phyloP scores from a whole-genome alignment of 2,888 invertebrate genomes.

The Furcula furcula region DNA sequence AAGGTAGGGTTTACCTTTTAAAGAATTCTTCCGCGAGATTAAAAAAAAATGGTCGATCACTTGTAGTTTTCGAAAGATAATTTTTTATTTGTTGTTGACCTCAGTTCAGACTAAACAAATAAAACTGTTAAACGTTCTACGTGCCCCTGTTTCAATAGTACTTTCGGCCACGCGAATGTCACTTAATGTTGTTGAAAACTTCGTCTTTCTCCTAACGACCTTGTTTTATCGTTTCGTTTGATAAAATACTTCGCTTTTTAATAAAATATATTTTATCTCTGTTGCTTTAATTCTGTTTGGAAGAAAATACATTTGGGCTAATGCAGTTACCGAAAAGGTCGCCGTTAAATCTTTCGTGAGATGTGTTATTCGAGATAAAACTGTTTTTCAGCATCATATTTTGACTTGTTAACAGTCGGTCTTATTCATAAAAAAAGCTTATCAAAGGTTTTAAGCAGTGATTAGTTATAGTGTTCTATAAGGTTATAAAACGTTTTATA shows the following conservation, averaged over 20 bases:
- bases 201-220: conserved; percentile 9
- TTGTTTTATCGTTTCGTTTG: conserved; percentile 13
- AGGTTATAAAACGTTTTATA: too few relatives aligned
- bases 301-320: conserved; percentile 8
- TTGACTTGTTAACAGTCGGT: too few relatives aligned
- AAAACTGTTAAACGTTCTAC: conserved; percentile 6
- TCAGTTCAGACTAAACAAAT: conserved; percentile 10
- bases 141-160: conserved; percentile 18
- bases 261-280: conserved; percentile 4
- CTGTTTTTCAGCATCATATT: conserved; percentile 5
- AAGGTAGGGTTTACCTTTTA: too few relatives aligned
- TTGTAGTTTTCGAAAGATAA: too few relatives aligned
- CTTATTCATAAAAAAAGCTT: too few relatives aligned
- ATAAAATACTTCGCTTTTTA: conserved; percentile 5
- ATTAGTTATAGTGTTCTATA: too few relatives aligned
- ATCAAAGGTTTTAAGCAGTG: too few relatives aligned
- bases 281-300: conserved; percentile 8
- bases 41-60: too few relatives aligned
- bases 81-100: conserved; percentile 7
- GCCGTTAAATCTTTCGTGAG: not conserved
- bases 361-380: conserved; percentile 2
- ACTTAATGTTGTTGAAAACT: conserved; percentile 11
- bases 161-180: conserved; percentile 26
- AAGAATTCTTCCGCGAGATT: too few relatives aligned
- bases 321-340: not conserved